Evolutionary conservation across 1,140 invertebrate species (phyloP).

Genomic region (Dreissena polymorpha): DNA sequence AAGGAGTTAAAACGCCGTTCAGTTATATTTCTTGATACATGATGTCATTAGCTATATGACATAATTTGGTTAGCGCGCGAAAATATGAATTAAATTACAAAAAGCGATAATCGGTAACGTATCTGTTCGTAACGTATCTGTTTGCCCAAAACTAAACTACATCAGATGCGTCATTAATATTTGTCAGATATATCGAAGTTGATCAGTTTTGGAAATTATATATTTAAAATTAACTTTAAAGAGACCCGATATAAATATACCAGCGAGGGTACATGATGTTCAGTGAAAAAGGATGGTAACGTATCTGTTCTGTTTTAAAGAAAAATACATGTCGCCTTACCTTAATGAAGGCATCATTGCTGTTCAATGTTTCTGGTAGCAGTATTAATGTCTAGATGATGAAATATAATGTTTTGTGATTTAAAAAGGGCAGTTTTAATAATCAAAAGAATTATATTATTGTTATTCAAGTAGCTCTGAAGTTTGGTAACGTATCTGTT

Average conservation of each 20-base stretch:
- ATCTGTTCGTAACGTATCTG: constrained; percentile 26
- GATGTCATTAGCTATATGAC: not conserved
- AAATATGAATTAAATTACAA: not conserved
- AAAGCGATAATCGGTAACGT: constrained; percentile 17
- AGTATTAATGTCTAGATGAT: constrained; percentile 6
- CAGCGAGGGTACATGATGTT: not conserved
- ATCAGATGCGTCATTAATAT: not conserved
- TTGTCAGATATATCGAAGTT: constrained; percentile 6
- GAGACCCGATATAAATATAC: not conserved
- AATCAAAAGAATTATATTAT: not conserved
- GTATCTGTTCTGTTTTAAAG: constrained; percentile 21
- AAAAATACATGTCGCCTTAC: constrained; percentile 1
- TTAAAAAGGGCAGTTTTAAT: not conserved
- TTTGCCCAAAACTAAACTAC: constrained; percentile 16
- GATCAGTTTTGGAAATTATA: not conserved
- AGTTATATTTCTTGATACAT: too few species aligned
- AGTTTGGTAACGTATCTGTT: constrained; percentile 1
- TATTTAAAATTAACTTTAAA: not conserved
- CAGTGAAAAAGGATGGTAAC: constrained; percentile 2
- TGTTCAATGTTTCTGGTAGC: not conserved
- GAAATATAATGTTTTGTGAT: not conserved
- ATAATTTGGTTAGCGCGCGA: not conserved
- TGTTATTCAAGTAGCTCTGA: not conserved
- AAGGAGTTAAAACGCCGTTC: too few species aligned
- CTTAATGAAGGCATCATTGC: not conserved